Percentiles rank a stretch among this genome's conserved stretches.
phyloP scores from a whole-genome alignment of 1,140 invertebrate genomes.

The Drosophila albomicans region DNA sequence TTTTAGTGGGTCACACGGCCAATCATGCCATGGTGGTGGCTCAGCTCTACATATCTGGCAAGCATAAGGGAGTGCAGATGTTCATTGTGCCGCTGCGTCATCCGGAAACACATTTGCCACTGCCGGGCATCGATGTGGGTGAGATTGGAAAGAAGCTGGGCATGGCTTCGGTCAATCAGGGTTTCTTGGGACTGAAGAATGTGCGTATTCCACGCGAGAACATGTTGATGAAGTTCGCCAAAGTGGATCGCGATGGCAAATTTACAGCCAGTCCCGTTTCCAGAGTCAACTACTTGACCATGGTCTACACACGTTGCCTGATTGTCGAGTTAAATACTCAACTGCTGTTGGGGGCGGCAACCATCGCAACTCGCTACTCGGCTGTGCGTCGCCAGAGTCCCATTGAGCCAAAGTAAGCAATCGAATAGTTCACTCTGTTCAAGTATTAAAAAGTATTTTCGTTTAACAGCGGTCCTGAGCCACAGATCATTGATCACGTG shows the following conservation, averaged over 20 bases:
- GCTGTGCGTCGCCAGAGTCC: constrained; percentile 95
- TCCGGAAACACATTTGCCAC: constrained; percentile 93
- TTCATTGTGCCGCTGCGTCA: constrained; percentile 97
- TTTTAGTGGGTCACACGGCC: constrained; percentile 94
- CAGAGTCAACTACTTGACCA: constrained; percentile 96
- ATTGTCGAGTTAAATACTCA: constrained; percentile 89
- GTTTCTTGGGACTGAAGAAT: constrained; percentile 93
- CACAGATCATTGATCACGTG: constrained; percentile 96
- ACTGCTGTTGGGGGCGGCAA: constrained; percentile 92
- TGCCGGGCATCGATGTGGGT: constrained; percentile 95
- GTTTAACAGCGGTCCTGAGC: constrained; percentile 88
- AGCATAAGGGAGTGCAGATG: constrained; percentile 95
- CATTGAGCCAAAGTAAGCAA: constrained; percentile 90
- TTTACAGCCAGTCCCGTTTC: constrained; percentile 93
- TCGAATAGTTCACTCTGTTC: background rate
- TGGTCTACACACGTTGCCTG: constrained; percentile 96
- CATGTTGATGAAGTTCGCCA: constrained; percentile 97
- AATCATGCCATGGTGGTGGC: constrained; percentile 96
- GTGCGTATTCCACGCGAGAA: constrained; percentile 94
- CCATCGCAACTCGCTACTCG: constrained; percentile 95
- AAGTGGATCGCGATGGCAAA: constrained; percentile 94
- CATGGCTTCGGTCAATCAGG: constrained; percentile 96
- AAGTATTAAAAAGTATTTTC: background rate
- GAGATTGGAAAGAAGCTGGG: constrained; percentile 97
- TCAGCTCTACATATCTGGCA: constrained; percentile 93